Percentiles rank a stretch among this genome's conserved stretches.
Evolutionary conservation across 2,797 vertebrate species (phyloP).

Genomic region (Sebastes steindachneri): DNA sequence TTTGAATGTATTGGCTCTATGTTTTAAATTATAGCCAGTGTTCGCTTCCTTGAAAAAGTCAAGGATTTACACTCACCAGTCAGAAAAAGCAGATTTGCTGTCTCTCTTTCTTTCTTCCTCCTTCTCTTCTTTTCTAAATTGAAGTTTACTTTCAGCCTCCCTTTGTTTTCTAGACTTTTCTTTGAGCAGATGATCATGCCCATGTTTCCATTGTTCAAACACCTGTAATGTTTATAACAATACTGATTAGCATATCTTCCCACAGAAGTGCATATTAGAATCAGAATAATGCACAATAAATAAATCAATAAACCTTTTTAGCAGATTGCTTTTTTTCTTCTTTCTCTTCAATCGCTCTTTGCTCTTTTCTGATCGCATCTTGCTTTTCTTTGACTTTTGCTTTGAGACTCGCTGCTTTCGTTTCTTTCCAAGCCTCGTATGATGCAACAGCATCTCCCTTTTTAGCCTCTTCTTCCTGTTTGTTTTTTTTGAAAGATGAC

Average conservation of each 20-base stretch:
- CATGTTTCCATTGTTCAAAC: constrained; percentile 93
- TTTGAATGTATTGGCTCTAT: neutral
- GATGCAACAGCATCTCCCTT: constrained; percentile 87
- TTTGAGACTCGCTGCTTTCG: constrained; percentile 86
- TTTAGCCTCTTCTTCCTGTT: constrained; percentile 86
- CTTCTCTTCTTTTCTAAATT: constrained; percentile 82
- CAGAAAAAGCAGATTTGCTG: constrained; percentile 84
- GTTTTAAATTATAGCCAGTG: neutral
- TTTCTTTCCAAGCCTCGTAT: constrained; percentile 92
- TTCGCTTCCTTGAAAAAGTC: neutral
- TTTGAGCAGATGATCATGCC: constrained; percentile 83
- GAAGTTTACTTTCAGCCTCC: constrained; percentile 81
- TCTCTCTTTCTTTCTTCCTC: constrained; percentile 85
- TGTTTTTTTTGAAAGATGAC: constrained; percentile 10
- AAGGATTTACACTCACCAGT: constrained; percentile 84
- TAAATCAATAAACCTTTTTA: constrained; percentile 74
- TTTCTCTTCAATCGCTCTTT: constrained; percentile 80
- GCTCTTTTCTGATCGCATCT: constrained; percentile 77
- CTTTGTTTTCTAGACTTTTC: constrained; percentile 84
- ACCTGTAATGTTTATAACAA: constrained; percentile 77
- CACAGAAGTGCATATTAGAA: neutral
- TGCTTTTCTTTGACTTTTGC: constrained; percentile 81
- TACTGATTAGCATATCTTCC: neutral
- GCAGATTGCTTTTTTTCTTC: constrained; percentile 85
- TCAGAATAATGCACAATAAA: neutral